Evolutionary conservation across 1,140 invertebrate genomes (phyloP), one percentile per base, ranked within the genome.

Genomic region (Bicyclus anynana): DNA sequence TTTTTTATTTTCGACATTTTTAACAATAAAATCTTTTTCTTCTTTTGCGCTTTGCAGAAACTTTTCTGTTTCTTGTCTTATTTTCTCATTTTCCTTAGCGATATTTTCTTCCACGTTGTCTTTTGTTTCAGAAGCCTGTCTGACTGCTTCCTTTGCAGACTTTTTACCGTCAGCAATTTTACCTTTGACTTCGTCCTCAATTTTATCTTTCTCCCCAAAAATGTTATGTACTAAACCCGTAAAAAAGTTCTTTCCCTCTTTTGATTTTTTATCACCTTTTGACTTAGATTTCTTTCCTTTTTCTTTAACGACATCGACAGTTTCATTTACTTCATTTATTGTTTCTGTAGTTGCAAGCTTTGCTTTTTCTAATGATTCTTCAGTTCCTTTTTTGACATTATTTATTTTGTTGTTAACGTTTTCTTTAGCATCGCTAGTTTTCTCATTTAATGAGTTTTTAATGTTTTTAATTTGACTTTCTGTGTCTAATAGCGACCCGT

Each of bases 171-270:
- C 78, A 17, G 69, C 50, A 29, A 84, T 62, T 59, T 84, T 86
- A 9, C 62, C 68, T 61, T 84, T 84, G 3, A 80, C 55, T 53
- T 83, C 83, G 29, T 80, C 73, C 65, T 87, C 83, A 6, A 85
- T 55, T 64, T 87, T 86, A 12, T 87, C 84, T 61, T 87, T 87
- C 51, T 84, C 81, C 12, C 84, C 84, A 51, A 86, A 86, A 16
- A 87, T 82, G 54, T 84, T 84, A 37, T 77, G 71, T 1, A 87
- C 83, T 26, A 87, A 51, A 35, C 83, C 84, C 2, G 80, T 74
- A 37, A 87, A 77, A 62, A 88, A 88, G 50, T 74, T 78, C 55
- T 88, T 88, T 2, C 83, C 74, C 69, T 88, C 77, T 52, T 88
- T 86, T 20, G 77, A 65, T 59, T 86, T 86, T 61, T 88, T 84